These are phyloP conservation scores for Microdon myrmicae DNA, from an alignment of 2,888 invertebrate genomes.

Conservation along the genomic window DNA sequence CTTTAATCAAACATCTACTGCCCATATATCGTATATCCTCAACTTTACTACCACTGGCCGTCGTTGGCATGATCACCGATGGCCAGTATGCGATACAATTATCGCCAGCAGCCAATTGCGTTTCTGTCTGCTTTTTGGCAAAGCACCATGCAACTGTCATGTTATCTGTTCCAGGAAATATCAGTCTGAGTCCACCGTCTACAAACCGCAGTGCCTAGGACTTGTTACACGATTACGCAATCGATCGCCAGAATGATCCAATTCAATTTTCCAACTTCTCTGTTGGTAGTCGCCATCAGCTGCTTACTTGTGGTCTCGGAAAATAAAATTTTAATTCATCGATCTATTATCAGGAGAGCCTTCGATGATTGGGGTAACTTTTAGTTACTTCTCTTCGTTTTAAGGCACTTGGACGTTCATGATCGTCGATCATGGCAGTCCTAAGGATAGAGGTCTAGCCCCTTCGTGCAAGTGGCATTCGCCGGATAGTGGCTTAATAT, in stretches of 20 bases:
- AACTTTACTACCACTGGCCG: too few relatives aligned
- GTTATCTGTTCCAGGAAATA: slow-evolving; percentile 41
- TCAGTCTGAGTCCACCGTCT: slow-evolving; percentile 34
- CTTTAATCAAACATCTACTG: too few relatives aligned
- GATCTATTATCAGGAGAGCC: slow-evolving; percentile 27
- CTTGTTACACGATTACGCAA: slow-evolving; percentile 26
- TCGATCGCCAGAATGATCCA: slow-evolving; percentile 43
- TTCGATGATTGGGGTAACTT: slow-evolving; percentile 15
- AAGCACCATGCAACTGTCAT: background rate
- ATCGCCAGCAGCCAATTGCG: too few relatives aligned
- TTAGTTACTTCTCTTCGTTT: too few relatives aligned
- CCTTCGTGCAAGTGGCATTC: slow-evolving; percentile 5
- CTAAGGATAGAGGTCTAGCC: background rate
- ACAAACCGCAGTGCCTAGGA: slow-evolving; percentile 16
- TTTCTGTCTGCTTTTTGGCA: background rate
- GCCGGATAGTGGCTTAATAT: slow-evolving; percentile 15
- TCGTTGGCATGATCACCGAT: too few relatives aligned
- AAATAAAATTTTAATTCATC: slow-evolving; percentile 42
- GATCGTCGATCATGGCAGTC: background rate
- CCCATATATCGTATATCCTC: too few relatives aligned
- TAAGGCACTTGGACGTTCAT: too few relatives aligned
- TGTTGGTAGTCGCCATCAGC: background rate
- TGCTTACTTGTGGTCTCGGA: background rate
- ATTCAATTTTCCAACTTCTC: slow-evolving; percentile 30
- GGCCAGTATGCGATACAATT: too few relatives aligned